Base-by-base conservation (phyloP, 2,113 vertebrate genomes). In the Lichenostomus cassidix region DNA sequence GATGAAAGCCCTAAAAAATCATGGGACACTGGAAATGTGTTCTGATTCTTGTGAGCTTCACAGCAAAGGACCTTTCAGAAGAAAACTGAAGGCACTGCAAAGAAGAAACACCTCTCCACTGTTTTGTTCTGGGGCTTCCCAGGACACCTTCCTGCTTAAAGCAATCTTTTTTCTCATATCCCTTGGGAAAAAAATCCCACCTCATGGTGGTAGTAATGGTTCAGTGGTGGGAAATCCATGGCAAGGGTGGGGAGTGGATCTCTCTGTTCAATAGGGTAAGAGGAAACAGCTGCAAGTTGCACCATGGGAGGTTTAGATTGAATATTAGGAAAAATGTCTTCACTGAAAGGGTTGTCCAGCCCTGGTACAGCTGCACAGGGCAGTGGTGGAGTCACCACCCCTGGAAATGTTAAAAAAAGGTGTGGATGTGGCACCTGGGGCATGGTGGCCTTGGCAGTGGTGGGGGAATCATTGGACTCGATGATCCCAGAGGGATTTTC, bases 1-100 rank as follows among this genome's bases (percentile, higher is more conserved):
- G 53, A 77, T 70, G 67, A 92, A 94, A 91, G 47, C 39, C 56
- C 23, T 46, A 25, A 19, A 87, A 87, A 69, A 42, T 41, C 65
- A 27, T 5, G 21, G 82, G 70, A 62, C 46, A 25, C 0, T 1
- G 63, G 37, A 37, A 18, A 71, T 60, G 9, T 3, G 12, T 12
- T 87, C 42, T 60, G 28, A 25, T 63, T 85, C 46, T 62, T 46
- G 18, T 1, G 31, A 82, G 64, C 69, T 82, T 44, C 60, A 63
- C 63, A 78, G 53, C 74, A 92, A 93, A 90, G 80, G 41, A 65
- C 3, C 31, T 53, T 73, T 52, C 67, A 74, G 53, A 50, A 56
- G 63, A 11, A 76, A 93, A 85, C 2, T 41, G 29, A 33, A 76
- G 37, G 53, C 49, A 29, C 18, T 37, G 31, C 10, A 80, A 53